Evolutionary conservation across 1,140 invertebrate species (phyloP), one percentile per base, ranked within the genome.

Genomic region (Drosophila subobscura): DNA sequence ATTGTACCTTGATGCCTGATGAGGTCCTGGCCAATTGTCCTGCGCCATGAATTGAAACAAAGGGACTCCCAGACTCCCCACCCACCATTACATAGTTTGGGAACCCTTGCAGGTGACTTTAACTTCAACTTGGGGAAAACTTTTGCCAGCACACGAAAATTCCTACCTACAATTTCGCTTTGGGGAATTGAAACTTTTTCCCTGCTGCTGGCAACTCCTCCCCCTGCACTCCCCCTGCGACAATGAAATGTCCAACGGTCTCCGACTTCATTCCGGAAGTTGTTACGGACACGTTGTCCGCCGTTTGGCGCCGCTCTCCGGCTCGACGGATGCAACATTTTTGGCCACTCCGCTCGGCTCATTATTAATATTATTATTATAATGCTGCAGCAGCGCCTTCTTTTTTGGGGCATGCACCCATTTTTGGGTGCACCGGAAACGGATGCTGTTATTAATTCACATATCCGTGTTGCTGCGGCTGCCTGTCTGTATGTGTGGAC

Each of bases 1-100:
- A 85, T 85, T 86, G 86, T 85, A 85, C 81, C 81, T 74, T 85
- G 81, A 85, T 77, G 81, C 55, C 83, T 86, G 81, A 85, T 85
- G 81, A 85, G 81, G 27, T 50, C 68, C 22, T 20, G 56, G 57
- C 58, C 71, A 73, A 64, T 55, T 57, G 53, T 79, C 75, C 79
- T 86, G 64, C 4, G 73, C 73, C 77, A 73, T 81, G 79, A 81
- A 86, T 85, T 85, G 81, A 85, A 85, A 85, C 81, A 85, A 85
- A 68, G 59, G 77, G 72, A 64, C 64, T 66, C 29, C 41, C 29
- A 20, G 25, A 42, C 23, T 22, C 10, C 53, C 41, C 16, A 41
- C 47, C 1, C n/a, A 12, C 4, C 6, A 6, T 22, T 22, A 37
- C 7, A 50, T 79, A 84, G 80, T 83, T 72, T 86, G 81, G 81